Evolutionary conservation across 2,888 invertebrate genomes (phyloP), one percentile per base, ranked within the genome.

Genomic region (Tipula vernalis): DNA sequence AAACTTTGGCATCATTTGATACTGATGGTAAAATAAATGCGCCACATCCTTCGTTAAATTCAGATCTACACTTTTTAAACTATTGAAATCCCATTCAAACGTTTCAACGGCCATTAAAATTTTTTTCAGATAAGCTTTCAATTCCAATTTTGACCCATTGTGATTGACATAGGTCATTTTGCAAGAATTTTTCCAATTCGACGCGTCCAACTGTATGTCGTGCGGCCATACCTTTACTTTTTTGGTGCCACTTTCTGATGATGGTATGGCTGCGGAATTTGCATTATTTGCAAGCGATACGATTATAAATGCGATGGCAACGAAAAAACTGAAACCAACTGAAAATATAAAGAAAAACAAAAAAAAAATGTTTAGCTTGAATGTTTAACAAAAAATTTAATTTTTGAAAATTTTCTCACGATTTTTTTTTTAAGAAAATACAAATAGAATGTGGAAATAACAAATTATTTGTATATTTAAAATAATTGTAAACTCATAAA

Each of bases 381-480:
- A 28, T 28, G 28, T 71, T 71, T 51, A 51, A 15, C 5, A 51
- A 39, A 57, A 57, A 28, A 28, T 28, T 28, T 28, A 28, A 57
- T 15, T 44, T 44, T 44, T 15, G 15, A 71, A 28, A 71, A 71
- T 71, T 71, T 71, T 71, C 71, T 71, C 71, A 71, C 71, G 71
- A 71, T 28, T 28, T 28, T 71, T 71, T 71, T 28, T 28, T 28
- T 71, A 71, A 71, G 71, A 71, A 71, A 71, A 71, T 71, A 71
- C 71, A 71, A 71, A 71, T 71, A 71, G 71, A 71, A 71, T 71
- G 71, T 71, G 71, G 71, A 71, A 71, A 71, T 71, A 71, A 71
- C 71, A 71, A 71, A 71, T 71, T 71, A 71, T 71, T 71, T 71
- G 71, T 71, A 71, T 71, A 71, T 71, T 71, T 71, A 71, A 71